These are phyloP conservation scores for Propsilocerus akamusi DNA, from an alignment of 1,140 invertebrate species.

Conservation along the genomic window DNA sequence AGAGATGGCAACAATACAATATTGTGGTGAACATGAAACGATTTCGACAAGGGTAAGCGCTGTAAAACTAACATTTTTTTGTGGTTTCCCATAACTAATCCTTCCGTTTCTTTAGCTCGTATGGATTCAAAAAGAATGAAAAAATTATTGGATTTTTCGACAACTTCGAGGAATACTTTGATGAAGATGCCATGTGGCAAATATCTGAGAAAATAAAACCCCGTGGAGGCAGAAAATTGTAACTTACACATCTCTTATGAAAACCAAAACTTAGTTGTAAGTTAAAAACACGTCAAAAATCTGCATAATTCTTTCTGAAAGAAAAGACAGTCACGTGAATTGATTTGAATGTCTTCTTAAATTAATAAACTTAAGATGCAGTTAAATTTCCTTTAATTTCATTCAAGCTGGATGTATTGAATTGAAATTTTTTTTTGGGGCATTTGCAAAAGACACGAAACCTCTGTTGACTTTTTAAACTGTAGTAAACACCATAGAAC, in stretches of 20 bases:
- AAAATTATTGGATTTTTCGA: constrained; percentile 89
- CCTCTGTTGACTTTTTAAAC: no score
- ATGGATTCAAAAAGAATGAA: constrained; percentile 80
- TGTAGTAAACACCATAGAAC: no score
- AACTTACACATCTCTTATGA: no score
- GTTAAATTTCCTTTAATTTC: no score
- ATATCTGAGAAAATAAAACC: constrained; percentile 93
- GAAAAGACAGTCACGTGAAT: no score
- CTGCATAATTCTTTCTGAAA: no score
- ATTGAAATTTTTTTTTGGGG: no score
- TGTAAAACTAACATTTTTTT: not conserved
- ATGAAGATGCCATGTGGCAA: constrained; percentile 95
- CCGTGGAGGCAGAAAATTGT: constrained; percentile 36
- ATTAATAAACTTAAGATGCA: no score
- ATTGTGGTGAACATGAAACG: constrained; percentile 95
- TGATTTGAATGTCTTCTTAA: no score
- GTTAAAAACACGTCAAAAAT: no score
- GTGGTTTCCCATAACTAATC: constrained; percentile 5
- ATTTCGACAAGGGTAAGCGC: constrained; percentile 78
- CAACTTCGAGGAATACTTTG: constrained; percentile 87
- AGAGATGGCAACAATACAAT: constrained; percentile 95
- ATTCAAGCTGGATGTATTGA: no score
- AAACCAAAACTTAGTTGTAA: not conserved
- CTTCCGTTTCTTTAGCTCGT: constrained; percentile 29
- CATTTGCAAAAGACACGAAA: no score